phyloP scores from a whole-genome alignment of 2,113 vertebrate species.

The Tachycineta bicolor region DNA sequence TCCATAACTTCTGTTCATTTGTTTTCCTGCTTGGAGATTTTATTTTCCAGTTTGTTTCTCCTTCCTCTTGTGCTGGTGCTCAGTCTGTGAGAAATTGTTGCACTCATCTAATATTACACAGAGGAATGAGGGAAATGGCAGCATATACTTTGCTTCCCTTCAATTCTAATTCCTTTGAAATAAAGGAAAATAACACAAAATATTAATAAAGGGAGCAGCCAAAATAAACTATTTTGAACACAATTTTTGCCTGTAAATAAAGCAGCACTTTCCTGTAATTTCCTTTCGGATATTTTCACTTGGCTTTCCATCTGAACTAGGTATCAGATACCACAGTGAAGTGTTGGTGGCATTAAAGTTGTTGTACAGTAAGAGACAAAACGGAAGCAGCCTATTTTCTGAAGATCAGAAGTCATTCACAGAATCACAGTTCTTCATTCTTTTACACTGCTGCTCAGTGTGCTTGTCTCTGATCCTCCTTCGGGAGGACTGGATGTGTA shows the following conservation, averaged over 20 bases:
- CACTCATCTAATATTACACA: background rate
- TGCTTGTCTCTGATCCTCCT: background rate
- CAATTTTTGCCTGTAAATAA: background rate
- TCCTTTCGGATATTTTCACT: background rate
- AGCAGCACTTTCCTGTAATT: background rate
- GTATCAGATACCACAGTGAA: accelerated
- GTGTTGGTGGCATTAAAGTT: background rate
- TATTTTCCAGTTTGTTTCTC: background rate
- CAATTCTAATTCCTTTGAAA: background rate
- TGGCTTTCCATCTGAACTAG: background rate
- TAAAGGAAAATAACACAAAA: background rate
- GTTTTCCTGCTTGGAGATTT: background rate
- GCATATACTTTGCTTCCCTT: background rate
- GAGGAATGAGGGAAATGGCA: background rate
- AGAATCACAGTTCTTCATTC: background rate
- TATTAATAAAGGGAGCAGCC: background rate
- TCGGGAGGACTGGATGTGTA: background rate
- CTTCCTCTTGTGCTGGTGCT: background rate
- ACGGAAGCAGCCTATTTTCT: background rate
- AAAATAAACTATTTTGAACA: background rate
- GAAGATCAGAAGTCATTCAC: background rate
- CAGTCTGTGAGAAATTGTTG: background rate
- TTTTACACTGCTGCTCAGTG: accelerated
- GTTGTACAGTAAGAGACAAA: background rate
- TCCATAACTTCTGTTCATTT: background rate